Conservation (phyloP, 2,797 vertebrate species). For the Aselliscus stoliczkanus region DNA sequence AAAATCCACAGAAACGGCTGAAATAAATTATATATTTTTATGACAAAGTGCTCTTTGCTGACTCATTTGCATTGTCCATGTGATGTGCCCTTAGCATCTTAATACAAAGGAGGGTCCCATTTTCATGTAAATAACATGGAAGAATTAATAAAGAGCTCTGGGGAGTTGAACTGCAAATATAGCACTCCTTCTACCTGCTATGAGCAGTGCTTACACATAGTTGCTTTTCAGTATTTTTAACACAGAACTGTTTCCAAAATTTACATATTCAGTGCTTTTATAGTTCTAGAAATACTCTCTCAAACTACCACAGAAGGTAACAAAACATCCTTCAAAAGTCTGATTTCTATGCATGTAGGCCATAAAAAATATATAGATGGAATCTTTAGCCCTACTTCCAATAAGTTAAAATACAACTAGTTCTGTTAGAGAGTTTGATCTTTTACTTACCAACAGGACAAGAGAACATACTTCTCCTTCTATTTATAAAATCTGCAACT, state of each 20-base stretch:
- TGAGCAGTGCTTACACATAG: slow-evolving; percentile 47
- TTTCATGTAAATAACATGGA: slow-evolving; percentile 64
- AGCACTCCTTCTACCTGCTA: slow-evolving; percentile 39
- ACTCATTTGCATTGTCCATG: slow-evolving; percentile 75
- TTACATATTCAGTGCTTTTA: slow-evolving; percentile 61
- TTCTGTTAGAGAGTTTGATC: not conserved
- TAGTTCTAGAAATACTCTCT: slow-evolving; percentile 51
- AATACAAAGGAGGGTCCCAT: slow-evolving; percentile 72
- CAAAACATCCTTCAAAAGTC: slow-evolving; percentile 54
- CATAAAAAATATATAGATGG: slow-evolving; percentile 25
- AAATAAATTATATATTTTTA: slow-evolving; percentile 72
- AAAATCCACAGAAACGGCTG: slow-evolving; percentile 76
- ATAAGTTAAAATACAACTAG: slow-evolving; percentile 2
- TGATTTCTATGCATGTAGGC: slow-evolving; percentile 51
- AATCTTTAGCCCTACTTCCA: slow-evolving; percentile 17
- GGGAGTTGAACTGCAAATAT: slow-evolving; percentile 8
- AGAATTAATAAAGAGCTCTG: slow-evolving; percentile 56
- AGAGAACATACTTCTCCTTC: not conserved
- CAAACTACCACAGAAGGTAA: slow-evolving; percentile 52
- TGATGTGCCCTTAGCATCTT: slow-evolving; percentile 71
- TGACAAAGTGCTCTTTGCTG: slow-evolving; percentile 71
- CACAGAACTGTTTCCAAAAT: slow-evolving; percentile 62
- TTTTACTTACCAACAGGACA: not conserved
- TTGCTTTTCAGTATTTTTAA: slow-evolving; percentile 49
- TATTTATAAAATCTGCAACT: not conserved